Conservation (phyloP, 2,113 vertebrate species). For the Shinisaurus crocodilurus region DNA sequence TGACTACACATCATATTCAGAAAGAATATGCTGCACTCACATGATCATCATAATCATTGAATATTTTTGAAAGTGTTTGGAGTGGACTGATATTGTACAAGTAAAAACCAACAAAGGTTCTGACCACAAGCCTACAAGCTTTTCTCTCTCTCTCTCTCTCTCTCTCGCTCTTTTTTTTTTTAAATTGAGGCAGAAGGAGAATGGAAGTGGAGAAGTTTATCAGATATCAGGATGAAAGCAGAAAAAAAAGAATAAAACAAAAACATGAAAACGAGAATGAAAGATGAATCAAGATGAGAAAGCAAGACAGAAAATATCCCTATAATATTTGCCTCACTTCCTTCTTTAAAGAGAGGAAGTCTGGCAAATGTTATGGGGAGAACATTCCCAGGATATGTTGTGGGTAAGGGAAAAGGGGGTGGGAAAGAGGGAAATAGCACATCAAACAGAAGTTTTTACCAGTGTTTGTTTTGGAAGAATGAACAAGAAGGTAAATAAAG, state of each 20-base stretch:
- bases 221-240: too few relatives aligned
- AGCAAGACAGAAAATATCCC: background rate
- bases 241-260: background rate
- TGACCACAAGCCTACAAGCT: background rate
- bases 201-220: background rate
- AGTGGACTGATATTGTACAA: background rate
- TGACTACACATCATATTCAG: background rate
- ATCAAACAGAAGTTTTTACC: background rate
- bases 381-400: background rate
- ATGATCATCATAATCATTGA: background rate
- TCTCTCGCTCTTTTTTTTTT: too few relatives aligned
- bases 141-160: background rate
- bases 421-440: background rate
- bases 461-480: background rate
- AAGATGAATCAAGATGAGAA: background rate
- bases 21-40: background rate
- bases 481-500: background rate
- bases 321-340: background rate
- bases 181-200: background rate
- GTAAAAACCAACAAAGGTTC: background rate
- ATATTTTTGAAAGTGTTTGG: background rate
- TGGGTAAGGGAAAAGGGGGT: background rate
- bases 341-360: background rate
- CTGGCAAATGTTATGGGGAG: background rate
- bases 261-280: background rate